Conservation (phyloP, 2,888 invertebrate genomes). For the Netelia virgata region DNA sequence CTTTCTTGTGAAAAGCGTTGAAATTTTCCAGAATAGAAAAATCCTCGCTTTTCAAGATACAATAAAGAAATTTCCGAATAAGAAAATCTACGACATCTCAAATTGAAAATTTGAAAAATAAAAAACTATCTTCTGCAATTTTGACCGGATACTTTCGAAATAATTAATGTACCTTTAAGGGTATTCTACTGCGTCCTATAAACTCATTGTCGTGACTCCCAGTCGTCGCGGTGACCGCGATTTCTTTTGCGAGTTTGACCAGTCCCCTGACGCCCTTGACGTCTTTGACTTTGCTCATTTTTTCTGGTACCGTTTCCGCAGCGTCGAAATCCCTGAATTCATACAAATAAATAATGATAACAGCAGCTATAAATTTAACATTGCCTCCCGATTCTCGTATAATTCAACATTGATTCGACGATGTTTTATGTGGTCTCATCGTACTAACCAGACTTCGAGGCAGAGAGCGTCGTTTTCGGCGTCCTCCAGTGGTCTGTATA, state of each 20-base stretch:
- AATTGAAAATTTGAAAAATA: neutral
- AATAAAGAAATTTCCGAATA: too few relatives aligned
- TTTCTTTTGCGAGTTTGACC: constrained; percentile 94
- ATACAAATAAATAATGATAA: constrained; percentile 36
- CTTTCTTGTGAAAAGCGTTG: too few relatives aligned
- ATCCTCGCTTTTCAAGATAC: too few relatives aligned
- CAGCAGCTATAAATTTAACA: neutral
- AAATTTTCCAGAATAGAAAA: too few relatives aligned
- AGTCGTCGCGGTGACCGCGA: constrained; percentile 97
- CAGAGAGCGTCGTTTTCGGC: constrained; percentile 90
- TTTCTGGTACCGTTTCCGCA: constrained; percentile 94
- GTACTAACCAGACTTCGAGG: constrained; percentile 92
- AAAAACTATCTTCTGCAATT: neutral
- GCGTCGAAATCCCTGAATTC: constrained; percentile 93
- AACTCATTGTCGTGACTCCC: constrained; percentile 98
- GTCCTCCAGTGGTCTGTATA: constrained; percentile 90
- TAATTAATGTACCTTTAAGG: constrained; percentile 89
- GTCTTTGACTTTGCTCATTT: constrained; percentile 93
- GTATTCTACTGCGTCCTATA: constrained; percentile 94
- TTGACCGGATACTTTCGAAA: neutral
- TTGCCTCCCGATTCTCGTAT: neutral
- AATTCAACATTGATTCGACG: neutral
- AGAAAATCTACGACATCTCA: too few relatives aligned
- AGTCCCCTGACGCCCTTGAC: constrained; percentile 95
- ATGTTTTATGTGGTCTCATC: constrained; percentile 66